Base-by-base conservation (phyloP, 2,888 invertebrate species). In the Biston betularia region DNA sequence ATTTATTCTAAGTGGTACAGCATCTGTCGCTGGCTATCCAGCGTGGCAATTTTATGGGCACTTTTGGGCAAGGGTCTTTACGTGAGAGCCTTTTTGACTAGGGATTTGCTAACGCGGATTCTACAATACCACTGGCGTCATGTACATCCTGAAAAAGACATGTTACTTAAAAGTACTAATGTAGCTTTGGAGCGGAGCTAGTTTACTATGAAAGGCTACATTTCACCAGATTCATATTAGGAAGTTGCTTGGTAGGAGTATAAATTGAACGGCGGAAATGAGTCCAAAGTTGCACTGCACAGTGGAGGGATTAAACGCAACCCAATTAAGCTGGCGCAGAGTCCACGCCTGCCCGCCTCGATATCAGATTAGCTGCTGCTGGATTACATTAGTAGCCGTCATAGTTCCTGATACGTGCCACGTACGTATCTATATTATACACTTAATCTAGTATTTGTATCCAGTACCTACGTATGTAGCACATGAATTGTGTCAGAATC, bases 351-450 rank as follows among this genome's bases (percentile, higher is more conserved):
- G 88, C 80, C 82, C 82, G 81, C 75, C 80, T 88, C 89, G 86
- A 89, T 92, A 92, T 92, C 90, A 90, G 90, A 92, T 92, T 92
- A 92, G 89, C 84, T 85, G 79, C 85, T 84, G 78, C 85, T 80
- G 86, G 87, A 92, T 92, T 92, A 89, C 88, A 91, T 91, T 91
- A 77, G 73, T 68, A 69, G 68, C 74, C 66, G 68, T 74, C 71
- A 70, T 69, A 71, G 63, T 48, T 58, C 56, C 59, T 48, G 48
- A 58, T 57, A 53, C 33, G 53, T 34, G 24, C 54, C 24, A 24
- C 33, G 33, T 54, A 42, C 9, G 14, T 54, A 24, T 12, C 42
- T 35, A 42, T 44, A 54, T 54, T 15, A 54, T 40, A 54, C 15
- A 7, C 42, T 33, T 54, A 54, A 54, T 54, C 54, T 42, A 54